Conservation (phyloP, 2,113 vertebrate genomes). For the Forbesichthys agassizii region DNA sequence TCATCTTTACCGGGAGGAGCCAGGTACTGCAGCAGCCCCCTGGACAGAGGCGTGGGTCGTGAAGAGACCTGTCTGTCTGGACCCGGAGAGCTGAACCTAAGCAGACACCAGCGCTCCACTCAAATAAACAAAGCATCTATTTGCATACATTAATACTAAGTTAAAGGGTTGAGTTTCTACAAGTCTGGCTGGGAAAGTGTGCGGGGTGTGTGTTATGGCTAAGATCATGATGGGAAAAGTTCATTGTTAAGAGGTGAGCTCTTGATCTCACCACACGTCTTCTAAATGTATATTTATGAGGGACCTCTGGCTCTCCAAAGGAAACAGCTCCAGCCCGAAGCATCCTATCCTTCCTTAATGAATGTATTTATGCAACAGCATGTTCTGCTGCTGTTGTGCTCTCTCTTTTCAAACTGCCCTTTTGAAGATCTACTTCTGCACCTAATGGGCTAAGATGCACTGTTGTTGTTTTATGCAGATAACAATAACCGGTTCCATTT, state of each 20-base stretch:
- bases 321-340: conserved; percentile 58
- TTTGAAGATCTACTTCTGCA: conserved; percentile 64
- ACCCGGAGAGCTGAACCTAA: too few species aligned
- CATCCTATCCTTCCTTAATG: conserved; percentile 70
- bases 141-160: conserved; percentile 76
- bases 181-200: conserved; percentile 33
- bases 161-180: conserved; percentile 50
- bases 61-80: too few species aligned
- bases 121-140: conserved; percentile 75
- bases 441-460: conserved; percentile 56
- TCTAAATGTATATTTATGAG: conserved; percentile 78
- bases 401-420: conserved; percentile 67
- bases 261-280: conserved; percentile 72
- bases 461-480: conserved; percentile 16
- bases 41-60: too few species aligned
- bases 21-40: background rate
- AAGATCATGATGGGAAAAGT: conserved; percentile 66
- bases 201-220: conserved; percentile 59
- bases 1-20: background rate
- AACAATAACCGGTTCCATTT: conserved; percentile 48
- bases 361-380: conserved; percentile 78
- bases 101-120: conserved; percentile 49
- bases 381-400: conserved; percentile 62
- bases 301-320: conserved; percentile 68
- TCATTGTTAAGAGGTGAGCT: conserved; percentile 75